phyloP scores from a whole-genome alignment of 2,113 vertebrate genomes.

The Lagopus muta region DNA sequence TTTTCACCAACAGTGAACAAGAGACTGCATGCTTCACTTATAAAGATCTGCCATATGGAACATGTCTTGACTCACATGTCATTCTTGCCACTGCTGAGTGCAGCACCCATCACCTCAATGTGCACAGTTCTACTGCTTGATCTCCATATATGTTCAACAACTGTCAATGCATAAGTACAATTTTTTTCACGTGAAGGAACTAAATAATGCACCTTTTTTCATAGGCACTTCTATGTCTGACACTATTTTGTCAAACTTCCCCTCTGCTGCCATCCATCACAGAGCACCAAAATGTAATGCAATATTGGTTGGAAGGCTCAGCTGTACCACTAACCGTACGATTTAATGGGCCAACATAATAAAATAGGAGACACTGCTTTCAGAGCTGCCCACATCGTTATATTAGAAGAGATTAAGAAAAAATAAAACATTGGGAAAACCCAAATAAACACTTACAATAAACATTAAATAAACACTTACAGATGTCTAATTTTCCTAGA shows the following conservation, averaged over 20 bases:
- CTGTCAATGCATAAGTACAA: no score
- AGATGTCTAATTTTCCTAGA: constrained; percentile 58
- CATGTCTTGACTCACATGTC: no score
- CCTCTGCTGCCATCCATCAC: not conserved
- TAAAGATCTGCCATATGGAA: no score
- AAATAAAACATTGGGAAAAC: not conserved
- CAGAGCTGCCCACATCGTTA: not conserved
- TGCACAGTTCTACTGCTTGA: no score
- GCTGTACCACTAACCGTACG: not conserved
- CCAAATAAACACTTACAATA: constrained; percentile 59
- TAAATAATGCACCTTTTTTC: not conserved
- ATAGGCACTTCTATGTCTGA: not conserved
- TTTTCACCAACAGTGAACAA: no score
- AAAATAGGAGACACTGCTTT: not conserved
- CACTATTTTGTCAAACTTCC: not conserved
- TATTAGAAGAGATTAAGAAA: not conserved
- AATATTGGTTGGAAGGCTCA: not conserved
- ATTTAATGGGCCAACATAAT: not conserved
- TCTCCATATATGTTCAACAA: no score
- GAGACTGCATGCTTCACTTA: no score
- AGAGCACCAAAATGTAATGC: no score
- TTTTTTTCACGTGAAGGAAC: not conserved
- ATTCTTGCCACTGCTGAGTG: no score
- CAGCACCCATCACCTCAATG: no score
- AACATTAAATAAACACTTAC: constrained; percentile 55